Conservation (phyloP, 1,140 invertebrate genomes). For the Luehdorfia chinensis region DNA sequence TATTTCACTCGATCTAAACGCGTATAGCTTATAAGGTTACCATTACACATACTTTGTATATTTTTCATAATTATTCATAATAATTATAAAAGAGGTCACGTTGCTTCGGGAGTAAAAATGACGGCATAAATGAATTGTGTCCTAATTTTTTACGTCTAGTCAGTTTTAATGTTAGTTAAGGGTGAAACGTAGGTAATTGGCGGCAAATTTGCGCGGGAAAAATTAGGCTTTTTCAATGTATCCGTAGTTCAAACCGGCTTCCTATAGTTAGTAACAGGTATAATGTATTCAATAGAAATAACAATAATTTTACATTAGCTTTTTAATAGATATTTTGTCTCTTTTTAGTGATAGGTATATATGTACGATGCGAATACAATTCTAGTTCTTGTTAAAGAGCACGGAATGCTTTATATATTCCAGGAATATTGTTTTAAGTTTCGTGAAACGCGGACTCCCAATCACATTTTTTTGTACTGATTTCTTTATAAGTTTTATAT, state of each 20-base stretch:
- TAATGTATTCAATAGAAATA: slow-evolving; percentile 15
- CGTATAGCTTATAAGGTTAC: slow-evolving; percentile 50
- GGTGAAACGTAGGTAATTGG: slow-evolving; percentile 34
- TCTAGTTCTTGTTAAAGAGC: slow-evolving; percentile 6
- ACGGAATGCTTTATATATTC: slow-evolving; percentile 8
- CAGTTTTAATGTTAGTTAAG: slow-evolving; percentile 57
- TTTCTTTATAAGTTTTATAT: slow-evolving; percentile 17
- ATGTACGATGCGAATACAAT: not conserved
- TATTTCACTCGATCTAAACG: slow-evolving; percentile 37
- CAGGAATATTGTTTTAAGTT: not conserved
- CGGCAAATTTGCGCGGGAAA: slow-evolving; percentile 20
- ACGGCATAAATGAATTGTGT: slow-evolving; percentile 47
- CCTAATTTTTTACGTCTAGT: slow-evolving; percentile 66
- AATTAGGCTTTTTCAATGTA: slow-evolving; percentile 19
- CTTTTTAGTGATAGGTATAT: slow-evolving; percentile 20
- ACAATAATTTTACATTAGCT: slow-evolving; percentile 17
- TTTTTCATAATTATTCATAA: slow-evolving; percentile 59
- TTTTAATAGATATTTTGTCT: slow-evolving; percentile 12
- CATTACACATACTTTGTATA: slow-evolving; percentile 63
- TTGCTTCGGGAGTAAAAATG: slow-evolving; percentile 57
- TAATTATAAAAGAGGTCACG: slow-evolving; percentile 33
- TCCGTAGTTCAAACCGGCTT: slow-evolving; percentile 37
- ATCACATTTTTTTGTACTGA: slow-evolving; percentile 19
- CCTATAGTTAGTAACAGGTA: slow-evolving; percentile 23
- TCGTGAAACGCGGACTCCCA: not conserved